Percentiles rank a stretch among this genome's conserved stretches.
phyloP scores from a whole-genome alignment of 2,797 vertebrate species.

The Epinephelus malabaricus region DNA sequence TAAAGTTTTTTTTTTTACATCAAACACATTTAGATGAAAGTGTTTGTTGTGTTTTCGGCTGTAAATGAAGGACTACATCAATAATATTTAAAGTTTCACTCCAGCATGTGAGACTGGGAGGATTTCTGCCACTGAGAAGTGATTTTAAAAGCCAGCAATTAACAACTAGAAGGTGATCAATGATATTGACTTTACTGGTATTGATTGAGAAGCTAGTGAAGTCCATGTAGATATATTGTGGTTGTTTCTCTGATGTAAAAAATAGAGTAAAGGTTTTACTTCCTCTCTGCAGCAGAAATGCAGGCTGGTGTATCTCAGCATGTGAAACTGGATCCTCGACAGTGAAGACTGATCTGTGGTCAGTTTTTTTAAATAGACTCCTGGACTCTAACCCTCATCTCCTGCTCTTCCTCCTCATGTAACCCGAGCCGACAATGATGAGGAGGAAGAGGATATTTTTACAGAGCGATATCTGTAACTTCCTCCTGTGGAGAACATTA shows the following conservation, averaged over 20 bases:
- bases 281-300: neutral
- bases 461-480: slow-evolving; percentile 1
- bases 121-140: neutral
- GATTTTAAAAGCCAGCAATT: neutral
- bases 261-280: neutral
- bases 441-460: neutral
- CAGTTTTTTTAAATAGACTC: slow-evolving; percentile 5
- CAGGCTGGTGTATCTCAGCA: neutral
- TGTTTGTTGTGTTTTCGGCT: too few relatives aligned
- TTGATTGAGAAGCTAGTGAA: neutral
- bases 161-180: neutral
- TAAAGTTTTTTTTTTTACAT: too few relatives aligned
- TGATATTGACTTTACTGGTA: neutral
- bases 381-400: neutral
- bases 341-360: slow-evolving; percentile 1
- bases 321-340: neutral
- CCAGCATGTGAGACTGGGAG: too few relatives aligned
- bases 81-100: too few relatives aligned
- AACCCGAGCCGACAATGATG: neutral
- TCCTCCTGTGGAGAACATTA: slow-evolving; percentile 29
- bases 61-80: neutral
- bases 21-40: too few relatives aligned
- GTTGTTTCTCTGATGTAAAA: too few relatives aligned
- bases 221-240: neutral
- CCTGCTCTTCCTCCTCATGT: neutral